phyloP scores from a whole-genome alignment of 2,113 vertebrate genomes.

The Burhinus oedicnemus region DNA sequence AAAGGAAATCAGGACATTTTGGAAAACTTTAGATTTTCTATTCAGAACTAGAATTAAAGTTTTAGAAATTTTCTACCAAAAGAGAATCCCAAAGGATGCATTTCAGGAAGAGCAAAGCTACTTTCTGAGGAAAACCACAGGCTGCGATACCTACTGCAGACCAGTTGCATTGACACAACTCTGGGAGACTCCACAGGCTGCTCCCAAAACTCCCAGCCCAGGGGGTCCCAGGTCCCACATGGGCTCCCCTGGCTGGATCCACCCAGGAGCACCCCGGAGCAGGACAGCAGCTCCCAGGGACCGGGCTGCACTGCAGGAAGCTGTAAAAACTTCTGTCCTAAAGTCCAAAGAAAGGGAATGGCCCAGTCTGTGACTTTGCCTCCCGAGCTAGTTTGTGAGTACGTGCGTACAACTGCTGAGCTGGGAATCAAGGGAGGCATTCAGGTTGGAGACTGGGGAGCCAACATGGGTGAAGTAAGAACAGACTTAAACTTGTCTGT shows the following conservation, averaged over 20 bases:
- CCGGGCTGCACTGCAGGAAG: neutral
- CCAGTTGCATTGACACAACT: neutral
- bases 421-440: neutral
- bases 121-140: neutral
- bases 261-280: too few species aligned
- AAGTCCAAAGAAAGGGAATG: neutral
- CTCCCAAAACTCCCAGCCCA: neutral
- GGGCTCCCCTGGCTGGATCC: neutral
- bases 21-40: neutral
- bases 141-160: neutral
- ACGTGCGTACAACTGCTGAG: neutral
- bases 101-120: neutral
- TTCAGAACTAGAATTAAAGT: neutral
- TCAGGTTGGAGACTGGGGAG: neutral
- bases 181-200: neutral
- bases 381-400: neutral
- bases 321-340: neutral
- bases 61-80: neutral
- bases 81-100: neutral
- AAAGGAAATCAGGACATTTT: neutral
- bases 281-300: neutral
- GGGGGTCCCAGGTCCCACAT: neutral
- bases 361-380: neutral
- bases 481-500: neutral
- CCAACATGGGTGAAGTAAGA: rapidly evolving